A percentile compares a stretch with the other conserved stretches of the same genome.
Conservation (phyloP, 2,113 vertebrate species). For the Mesembrinibis cayennensis region DNA sequence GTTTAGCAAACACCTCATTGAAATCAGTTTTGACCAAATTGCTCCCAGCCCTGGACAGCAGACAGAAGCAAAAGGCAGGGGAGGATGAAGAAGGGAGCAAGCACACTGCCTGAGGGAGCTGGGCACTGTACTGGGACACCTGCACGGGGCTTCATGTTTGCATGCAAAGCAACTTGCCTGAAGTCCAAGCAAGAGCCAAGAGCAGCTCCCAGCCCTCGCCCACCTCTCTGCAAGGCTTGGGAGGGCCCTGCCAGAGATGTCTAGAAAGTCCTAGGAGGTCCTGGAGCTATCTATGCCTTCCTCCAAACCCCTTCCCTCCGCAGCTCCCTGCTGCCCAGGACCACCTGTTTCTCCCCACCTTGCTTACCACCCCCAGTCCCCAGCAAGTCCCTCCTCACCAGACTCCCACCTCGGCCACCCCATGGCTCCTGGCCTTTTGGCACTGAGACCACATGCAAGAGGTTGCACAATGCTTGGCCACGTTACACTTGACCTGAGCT, state of each 20-base stretch:
- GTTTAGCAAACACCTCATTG: background rate
- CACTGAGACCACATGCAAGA: background rate
- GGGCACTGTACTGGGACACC: background rate
- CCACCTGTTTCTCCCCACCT: background rate
- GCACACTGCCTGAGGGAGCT: background rate
- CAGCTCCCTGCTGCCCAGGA: background rate
- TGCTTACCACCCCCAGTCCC: background rate
- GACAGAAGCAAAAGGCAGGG: background rate
- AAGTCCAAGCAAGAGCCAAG: background rate
- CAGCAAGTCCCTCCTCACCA: background rate
- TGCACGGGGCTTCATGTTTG: background rate
- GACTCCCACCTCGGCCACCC: background rate
- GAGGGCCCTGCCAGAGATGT: no score
- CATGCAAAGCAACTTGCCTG: background rate
- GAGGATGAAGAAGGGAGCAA: background rate
- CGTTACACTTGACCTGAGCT: background rate
- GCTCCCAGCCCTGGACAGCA: background rate
- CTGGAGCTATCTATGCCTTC: background rate
- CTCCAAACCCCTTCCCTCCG: background rate
- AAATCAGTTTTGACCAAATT: background rate
- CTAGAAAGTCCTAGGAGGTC: background rate
- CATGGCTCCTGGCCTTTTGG: background rate
- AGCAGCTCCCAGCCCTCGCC: background rate
- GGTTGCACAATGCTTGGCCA: background rate
- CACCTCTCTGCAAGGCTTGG: background rate